Percentiles rank a stretch among this genome's conserved stretches.
phyloP scores from a whole-genome alignment of 2,888 invertebrate species.

The Leptarthrus brevirostris region DNA sequence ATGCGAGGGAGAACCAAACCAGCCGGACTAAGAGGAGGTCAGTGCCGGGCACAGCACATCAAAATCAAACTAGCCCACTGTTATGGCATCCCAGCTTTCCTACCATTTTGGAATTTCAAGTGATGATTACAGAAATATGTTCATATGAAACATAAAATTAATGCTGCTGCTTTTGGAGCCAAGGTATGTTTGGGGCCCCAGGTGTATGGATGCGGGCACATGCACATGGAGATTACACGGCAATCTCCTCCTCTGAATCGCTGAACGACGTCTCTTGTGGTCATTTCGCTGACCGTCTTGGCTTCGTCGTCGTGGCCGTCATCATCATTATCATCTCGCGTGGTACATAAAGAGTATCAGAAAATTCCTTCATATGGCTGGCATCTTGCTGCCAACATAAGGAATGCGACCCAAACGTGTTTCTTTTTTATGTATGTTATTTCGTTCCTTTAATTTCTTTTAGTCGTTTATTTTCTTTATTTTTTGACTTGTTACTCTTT shows the following conservation, averaged over 20 bases:
- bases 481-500: constrained; percentile 32
- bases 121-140: constrained; percentile 52
- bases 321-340: constrained; percentile 51
- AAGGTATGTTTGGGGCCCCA: constrained; percentile 31
- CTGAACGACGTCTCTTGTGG: constrained; percentile 6
- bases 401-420: constrained; percentile 52
- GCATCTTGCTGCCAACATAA: constrained; percentile 48
- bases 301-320: constrained; percentile 43
- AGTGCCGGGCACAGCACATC: neutral
- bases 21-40: neutral
- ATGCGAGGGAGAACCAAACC: neutral
- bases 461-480: constrained; percentile 34
- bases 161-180: constrained; percentile 41
- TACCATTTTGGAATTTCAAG: constrained; percentile 53
- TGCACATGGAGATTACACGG: constrained; percentile 24
- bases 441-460: constrained; percentile 42
- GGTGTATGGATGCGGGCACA: constrained; percentile 30
- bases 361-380: constrained; percentile 52
- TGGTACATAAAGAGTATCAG: constrained; percentile 51
- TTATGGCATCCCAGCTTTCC: constrained; percentile 27
- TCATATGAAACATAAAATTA: constrained; percentile 52
- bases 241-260: constrained; percentile 13
- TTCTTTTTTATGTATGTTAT: constrained; percentile 43
- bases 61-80: constrained; percentile 11
- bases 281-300: constrained; percentile 19